Percentiles rank a stretch among this genome's conserved stretches.
Evolutionary conservation across 23 tunicate species (phyloP).

Genomic region (Halocynthia roretzi): DNA sequence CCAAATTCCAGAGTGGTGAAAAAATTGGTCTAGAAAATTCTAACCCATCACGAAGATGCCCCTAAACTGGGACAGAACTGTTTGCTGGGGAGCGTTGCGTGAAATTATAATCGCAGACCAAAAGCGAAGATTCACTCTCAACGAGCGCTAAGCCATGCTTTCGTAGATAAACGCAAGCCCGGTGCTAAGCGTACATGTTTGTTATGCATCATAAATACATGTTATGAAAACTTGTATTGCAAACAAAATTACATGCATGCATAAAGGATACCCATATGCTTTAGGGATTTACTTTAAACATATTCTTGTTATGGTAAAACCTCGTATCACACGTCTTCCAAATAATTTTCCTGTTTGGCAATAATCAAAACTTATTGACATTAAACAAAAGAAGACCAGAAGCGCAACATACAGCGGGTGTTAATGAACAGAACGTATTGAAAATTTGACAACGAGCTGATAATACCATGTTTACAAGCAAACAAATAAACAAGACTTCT

Average conservation of each 20-base stretch:
- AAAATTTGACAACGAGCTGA: too few relatives aligned
- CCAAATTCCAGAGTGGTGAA: too few relatives aligned
- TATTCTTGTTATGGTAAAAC: not conserved
- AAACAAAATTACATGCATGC: conserved; percentile 36
- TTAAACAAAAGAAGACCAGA: conserved; percentile 7
- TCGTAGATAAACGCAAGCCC: not conserved
- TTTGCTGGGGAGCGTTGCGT: too few relatives aligned
- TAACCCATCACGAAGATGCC: too few relatives aligned
- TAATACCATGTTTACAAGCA: too few relatives aligned
- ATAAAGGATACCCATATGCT: not conserved
- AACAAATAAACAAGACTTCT: too few relatives aligned
- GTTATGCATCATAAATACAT: conserved; percentile 12
- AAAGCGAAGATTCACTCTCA: not conserved
- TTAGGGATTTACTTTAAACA: conserved; percentile 24
- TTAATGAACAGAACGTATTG: too few relatives aligned
- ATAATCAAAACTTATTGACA: conserved; percentile 25
- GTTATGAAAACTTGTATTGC: conserved; percentile 27
- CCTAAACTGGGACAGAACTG: too few relatives aligned
- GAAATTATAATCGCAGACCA: too few relatives aligned
- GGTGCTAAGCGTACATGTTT: conserved; percentile 5
- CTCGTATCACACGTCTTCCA: too few relatives aligned
- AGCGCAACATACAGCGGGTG: too few relatives aligned
- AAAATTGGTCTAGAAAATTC: too few relatives aligned
- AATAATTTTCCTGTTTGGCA: not conserved
- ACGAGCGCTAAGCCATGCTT: not conserved